Evolutionary conservation across 1,140 invertebrate species (phyloP).

Genomic region (Sinonovacula constricta): DNA sequence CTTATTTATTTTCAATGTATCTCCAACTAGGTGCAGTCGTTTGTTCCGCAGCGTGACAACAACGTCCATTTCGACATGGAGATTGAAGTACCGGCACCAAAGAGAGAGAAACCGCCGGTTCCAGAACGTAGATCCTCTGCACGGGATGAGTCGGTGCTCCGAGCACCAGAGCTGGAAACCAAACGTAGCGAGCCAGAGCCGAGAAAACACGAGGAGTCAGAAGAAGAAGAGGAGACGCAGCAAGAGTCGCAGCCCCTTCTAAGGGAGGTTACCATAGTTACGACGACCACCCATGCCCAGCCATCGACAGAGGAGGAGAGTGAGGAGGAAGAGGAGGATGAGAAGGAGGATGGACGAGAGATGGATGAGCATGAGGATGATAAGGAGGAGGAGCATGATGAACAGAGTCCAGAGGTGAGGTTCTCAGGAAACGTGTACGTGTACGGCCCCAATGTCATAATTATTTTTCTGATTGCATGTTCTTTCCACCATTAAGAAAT

Average conservation of each 20-base stretch:
- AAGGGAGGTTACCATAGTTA: constrained; percentile 61
- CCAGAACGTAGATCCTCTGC: constrained; percentile 45
- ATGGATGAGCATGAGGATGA: constrained; percentile 45
- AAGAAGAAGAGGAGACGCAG: constrained; percentile 63
- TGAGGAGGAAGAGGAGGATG: constrained; percentile 37
- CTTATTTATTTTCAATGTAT: too few species aligned
- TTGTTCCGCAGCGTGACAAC: constrained; percentile 55
- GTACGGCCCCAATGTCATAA: too few species aligned
- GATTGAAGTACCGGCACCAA: constrained; percentile 40
- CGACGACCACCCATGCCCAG: constrained; percentile 41
- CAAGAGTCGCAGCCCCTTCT: constrained; percentile 69
- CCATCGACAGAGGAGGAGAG: constrained; percentile 29
- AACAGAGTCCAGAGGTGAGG: constrained; percentile 37
- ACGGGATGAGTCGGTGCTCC: constrained; percentile 42
- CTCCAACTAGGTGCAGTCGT: constrained; percentile 48
- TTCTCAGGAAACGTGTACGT: too few species aligned
- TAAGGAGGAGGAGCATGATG: constrained; percentile 19
- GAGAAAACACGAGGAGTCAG: constrained; percentile 40
- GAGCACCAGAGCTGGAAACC: constrained; percentile 69
- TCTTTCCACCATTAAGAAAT: too few species aligned
- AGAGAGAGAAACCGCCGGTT: constrained; percentile 37
- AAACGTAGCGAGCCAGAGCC: constrained; percentile 58
- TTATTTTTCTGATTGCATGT: too few species aligned
- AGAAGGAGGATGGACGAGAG: constrained; percentile 43
- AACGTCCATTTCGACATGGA: constrained; percentile 10